Evolutionary conservation across 2,113 vertebrate genomes (phyloP).

Genomic region (Prionailurus viverrinus): DNA sequence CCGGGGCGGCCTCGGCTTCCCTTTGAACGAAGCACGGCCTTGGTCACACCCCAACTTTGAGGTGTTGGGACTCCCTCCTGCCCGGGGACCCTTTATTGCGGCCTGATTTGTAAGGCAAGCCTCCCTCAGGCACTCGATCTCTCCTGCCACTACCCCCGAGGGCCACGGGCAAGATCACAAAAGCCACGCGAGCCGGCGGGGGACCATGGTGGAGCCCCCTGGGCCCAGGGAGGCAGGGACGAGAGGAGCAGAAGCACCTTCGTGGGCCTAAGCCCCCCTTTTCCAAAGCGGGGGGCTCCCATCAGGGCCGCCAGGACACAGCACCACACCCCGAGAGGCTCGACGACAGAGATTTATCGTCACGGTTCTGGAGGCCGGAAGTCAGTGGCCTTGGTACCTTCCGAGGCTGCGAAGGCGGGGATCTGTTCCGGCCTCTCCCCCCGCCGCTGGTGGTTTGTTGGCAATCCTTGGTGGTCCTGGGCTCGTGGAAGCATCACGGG

Average conservation of each 20-base stretch:
- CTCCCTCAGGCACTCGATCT: fast-evolving
- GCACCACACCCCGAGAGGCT: neutral
- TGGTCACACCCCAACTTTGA: neutral
- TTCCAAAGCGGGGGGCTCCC: neutral
- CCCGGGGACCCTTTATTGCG: neutral
- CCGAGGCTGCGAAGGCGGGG: neutral
- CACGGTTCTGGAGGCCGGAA: neutral
- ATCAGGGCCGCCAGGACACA: fast-evolving
- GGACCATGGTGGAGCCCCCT: fast-evolving
- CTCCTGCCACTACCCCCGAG: neutral
- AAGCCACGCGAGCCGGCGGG: fast-evolving
- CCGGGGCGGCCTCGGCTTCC: neutral
- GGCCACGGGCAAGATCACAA: fast-evolving
- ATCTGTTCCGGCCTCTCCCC: neutral
- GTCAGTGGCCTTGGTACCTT: neutral
- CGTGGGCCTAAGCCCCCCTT: too few species aligned
- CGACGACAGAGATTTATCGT: fast-evolving
- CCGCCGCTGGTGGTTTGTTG: fast-evolving
- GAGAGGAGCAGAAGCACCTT: fast-evolving
- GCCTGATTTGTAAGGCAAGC: fast-evolving
- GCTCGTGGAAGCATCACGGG: too few species aligned
- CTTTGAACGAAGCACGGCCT: neutral
- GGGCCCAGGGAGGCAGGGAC: fast-evolving
- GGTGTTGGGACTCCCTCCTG: neutral
- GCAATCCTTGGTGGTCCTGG: fast-evolving